Base-by-base conservation (phyloP, 2,797 vertebrate genomes). In the Menidia menidia region DNA sequence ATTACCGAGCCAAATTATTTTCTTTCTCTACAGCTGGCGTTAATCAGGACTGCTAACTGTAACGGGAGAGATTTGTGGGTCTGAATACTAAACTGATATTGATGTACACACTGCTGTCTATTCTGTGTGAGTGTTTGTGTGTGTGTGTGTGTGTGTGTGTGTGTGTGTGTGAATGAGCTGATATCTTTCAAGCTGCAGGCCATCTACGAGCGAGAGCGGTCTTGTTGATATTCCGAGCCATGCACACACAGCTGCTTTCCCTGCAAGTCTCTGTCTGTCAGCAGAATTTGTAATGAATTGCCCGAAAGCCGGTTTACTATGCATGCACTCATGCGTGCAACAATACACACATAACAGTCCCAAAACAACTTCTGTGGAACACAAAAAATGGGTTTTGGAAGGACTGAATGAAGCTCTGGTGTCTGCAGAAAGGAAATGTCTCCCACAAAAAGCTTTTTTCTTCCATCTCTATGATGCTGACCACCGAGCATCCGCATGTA, bases 271-370 rank as follows among this genome's bases (percentile, higher is more conserved):
- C 78, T 89, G 91, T 80, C 78, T 89, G 91, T 92, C 93, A 90
- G 93, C 90, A 91, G 89, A 94, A 92, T 93, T 87, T 90, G 70
- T 85, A 93, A 91, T 90, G 85, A 87, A 84, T 73, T 78, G 61
- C 78, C 88, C 81, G 78, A 87, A 91, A 87, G 57, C 72, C 50
- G 39, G 73, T 87, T 89, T 84, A 72, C 80, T 87, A 83, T 85
- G 60, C 84, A 78, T 74, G 70, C 77, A 64, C 58, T n/a, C 68
- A 72, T n/a, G n/a, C 78, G 62, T 14, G 45, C 45, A 60, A 35
- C 43, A 68, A 59, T 71, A 71, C 52, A 64, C 45, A 60, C 59
- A 66, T 25, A 45, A 73, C 52, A 65, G 15, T 55, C 48, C 77
- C 47, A 44, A 63, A 51, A 31, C 48, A 68, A 65, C 78, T 78